Conservation (phyloP, 2,888 invertebrate species). For the Mesorhabditis belari region DNA sequence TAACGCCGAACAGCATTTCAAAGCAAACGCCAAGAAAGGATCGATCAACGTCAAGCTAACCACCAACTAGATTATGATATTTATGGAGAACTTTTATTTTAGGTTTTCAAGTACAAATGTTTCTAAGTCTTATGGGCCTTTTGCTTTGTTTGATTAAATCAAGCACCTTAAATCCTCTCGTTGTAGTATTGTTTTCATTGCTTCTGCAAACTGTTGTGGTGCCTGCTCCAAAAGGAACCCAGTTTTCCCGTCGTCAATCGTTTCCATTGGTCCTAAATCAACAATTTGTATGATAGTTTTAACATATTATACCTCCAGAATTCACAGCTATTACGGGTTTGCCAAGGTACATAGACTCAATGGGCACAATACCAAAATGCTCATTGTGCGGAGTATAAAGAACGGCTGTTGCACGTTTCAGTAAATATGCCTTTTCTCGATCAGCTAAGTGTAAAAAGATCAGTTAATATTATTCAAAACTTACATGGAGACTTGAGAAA, state of each 20-base stretch:
- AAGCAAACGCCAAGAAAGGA: neutral
- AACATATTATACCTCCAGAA: slow-evolving; percentile 66
- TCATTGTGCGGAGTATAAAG: slow-evolving; percentile 93
- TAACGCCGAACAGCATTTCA: neutral
- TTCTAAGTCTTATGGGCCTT: too few relatives aligned
- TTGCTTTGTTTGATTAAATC: too few relatives aligned
- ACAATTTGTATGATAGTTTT: neutral
- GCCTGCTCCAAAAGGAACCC: slow-evolving; percentile 54
- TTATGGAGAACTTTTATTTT: too few relatives aligned
- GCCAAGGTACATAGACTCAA: slow-evolving; percentile 90
- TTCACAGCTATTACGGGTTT: slow-evolving; percentile 90
- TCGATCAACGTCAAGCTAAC: neutral
- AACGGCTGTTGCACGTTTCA: slow-evolving; percentile 72
- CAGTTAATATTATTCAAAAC: slow-evolving; percentile 5
- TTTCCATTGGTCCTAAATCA: slow-evolving; percentile 75
- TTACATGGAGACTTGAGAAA: slow-evolving; percentile 37
- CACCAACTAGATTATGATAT: too few relatives aligned
- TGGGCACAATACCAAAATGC: slow-evolving; percentile 97
- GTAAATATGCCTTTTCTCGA: slow-evolving; percentile 71
- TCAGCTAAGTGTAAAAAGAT: slow-evolving; percentile 63
- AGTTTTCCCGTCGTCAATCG: slow-evolving; percentile 62
- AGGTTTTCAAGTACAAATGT: too few relatives aligned
- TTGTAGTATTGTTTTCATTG: slow-evolving; percentile 25
- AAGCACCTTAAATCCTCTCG: slow-evolving; percentile 5
- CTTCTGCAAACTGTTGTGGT: slow-evolving; percentile 27